These are phyloP conservation scores for Drosophila neocordata DNA, from an alignment of 1,140 invertebrate species.

Conservation along the genomic window DNA sequence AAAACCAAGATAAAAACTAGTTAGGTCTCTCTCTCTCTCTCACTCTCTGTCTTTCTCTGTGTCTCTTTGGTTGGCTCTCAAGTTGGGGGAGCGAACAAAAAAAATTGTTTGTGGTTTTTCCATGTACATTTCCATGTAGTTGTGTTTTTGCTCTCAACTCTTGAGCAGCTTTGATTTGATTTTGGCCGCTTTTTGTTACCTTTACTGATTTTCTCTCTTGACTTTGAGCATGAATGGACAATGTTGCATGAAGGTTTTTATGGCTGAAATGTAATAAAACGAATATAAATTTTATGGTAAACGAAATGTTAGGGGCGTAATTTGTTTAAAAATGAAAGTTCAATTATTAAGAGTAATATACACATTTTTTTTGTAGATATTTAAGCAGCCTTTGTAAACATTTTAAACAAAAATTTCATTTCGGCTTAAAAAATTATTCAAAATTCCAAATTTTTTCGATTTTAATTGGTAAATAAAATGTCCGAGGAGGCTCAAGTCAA, in stretches of 20 bases:
- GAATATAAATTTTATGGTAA: slow-evolving; percentile 32
- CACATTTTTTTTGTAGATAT: background rate
- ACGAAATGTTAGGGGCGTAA: slow-evolving; percentile 30
- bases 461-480: background rate
- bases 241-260: slow-evolving; percentile 39
- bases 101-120: slow-evolving; percentile 80
- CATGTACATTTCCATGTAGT: slow-evolving; percentile 26
- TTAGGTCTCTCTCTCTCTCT: slow-evolving; percentile 30
- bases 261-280: slow-evolving; percentile 8
- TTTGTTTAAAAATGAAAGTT: slow-evolving; percentile 51
- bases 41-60: background rate
- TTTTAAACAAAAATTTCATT: background rate
- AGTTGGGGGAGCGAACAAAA: slow-evolving; percentile 15
- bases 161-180: slow-evolving; percentile 77
- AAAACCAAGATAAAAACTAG: slow-evolving; percentile 31
- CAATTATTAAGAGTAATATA: background rate
- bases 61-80: slow-evolving; percentile 16
- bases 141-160: slow-evolving; percentile 45
- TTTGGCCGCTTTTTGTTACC: slow-evolving; percentile 52
- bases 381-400: background rate
- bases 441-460: background rate
- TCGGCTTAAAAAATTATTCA: background rate
- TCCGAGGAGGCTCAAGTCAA: background rate
- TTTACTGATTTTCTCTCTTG: slow-evolving; percentile 64
- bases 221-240: slow-evolving; percentile 68